These are phyloP conservation scores for Coryphaenoides rupestris DNA, from an alignment of 2,113 vertebrate genomes.

Conservation along the genomic window DNA sequence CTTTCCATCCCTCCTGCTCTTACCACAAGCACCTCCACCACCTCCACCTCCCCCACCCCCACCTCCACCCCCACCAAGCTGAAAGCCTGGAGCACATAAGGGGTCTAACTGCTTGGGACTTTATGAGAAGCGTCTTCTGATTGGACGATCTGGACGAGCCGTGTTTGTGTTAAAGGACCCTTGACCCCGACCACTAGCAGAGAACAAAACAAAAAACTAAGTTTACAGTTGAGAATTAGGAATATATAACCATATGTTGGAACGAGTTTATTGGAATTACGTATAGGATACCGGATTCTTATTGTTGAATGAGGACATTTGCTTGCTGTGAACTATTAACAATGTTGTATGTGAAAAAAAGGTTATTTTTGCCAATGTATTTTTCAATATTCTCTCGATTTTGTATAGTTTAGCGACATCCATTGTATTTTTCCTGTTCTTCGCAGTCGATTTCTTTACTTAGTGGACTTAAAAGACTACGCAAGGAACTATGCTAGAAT, in stretches of 20 bases:
- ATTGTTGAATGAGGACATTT: constrained; percentile 25
- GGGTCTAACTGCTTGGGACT: too few relatives aligned
- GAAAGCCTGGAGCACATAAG: too few relatives aligned
- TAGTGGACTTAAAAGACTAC: constrained; percentile 7
- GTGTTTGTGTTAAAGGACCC: too few relatives aligned
- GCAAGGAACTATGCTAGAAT: not conserved
- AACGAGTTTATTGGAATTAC: too few relatives aligned
- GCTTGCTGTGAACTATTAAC: constrained; percentile 47
- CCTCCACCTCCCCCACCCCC: constrained; percentile 18
- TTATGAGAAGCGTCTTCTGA: too few relatives aligned
- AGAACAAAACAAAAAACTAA: too few relatives aligned
- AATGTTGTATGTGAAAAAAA: constrained; percentile 5
- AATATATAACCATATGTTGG: too few relatives aligned
- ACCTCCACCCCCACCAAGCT: not conserved
- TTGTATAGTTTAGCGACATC: constrained; percentile 8
- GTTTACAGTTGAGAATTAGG: too few relatives aligned
- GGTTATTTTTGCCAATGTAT: constrained; percentile 18
- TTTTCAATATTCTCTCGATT: constrained; percentile 26
- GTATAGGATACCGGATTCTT: not conserved
- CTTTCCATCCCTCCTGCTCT: too few relatives aligned
- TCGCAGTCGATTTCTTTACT: constrained; percentile 9
- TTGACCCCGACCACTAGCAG: too few relatives aligned
- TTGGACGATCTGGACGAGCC: too few relatives aligned
- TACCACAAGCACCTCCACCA: too few relatives aligned
- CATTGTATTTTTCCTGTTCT: constrained; percentile 9